These are phyloP conservation scores for Drosophila jambulina DNA, from an alignment of 1,140 invertebrate genomes.

Conservation along the genomic window DNA sequence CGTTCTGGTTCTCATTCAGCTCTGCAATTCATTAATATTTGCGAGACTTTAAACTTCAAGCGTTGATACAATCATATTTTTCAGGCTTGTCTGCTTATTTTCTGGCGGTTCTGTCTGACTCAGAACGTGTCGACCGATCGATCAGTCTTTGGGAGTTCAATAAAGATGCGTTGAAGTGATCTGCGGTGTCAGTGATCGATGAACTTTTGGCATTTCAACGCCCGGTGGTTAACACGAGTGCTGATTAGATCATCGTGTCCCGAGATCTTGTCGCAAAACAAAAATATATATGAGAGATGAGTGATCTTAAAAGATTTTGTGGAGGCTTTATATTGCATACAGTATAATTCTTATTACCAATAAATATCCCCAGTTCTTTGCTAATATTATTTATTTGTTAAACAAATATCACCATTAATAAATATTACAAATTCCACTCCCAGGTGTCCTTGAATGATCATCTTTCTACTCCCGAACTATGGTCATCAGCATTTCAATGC, in stretches of 20 bases:
- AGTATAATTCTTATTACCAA: background rate
- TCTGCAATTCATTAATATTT: conserved; percentile 17
- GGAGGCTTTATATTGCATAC: background rate
- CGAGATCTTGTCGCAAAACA: conserved; percentile 3
- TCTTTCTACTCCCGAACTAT: background rate
- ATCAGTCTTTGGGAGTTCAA: conserved; percentile 39
- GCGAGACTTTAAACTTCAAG: conserved; percentile 1
- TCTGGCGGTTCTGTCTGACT: conserved; percentile 21
- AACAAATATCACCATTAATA: background rate
- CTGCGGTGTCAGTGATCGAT: conserved; percentile 49
- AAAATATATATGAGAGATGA: background rate
- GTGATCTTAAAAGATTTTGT: conserved; percentile 3
- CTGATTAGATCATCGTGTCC: conserved; percentile 41
- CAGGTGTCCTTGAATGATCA: conserved; percentile 24
- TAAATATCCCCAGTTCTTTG: background rate
- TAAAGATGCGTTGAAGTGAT: conserved; percentile 38
- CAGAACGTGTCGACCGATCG: conserved; percentile 27
- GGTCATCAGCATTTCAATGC: conserved; percentile 24
- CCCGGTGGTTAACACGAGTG: conserved; percentile 25
- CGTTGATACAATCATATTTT: conserved; percentile 31
- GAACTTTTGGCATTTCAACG: conserved; percentile 50
- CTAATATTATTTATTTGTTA: background rate
- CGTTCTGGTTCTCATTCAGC: conserved; percentile 5
- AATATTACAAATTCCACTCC: background rate
- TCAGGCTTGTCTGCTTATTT: conserved; percentile 13